Evolutionary conservation across 2,797 vertebrate species (phyloP).

Genomic region (Gymnothorax reevesii): DNA sequence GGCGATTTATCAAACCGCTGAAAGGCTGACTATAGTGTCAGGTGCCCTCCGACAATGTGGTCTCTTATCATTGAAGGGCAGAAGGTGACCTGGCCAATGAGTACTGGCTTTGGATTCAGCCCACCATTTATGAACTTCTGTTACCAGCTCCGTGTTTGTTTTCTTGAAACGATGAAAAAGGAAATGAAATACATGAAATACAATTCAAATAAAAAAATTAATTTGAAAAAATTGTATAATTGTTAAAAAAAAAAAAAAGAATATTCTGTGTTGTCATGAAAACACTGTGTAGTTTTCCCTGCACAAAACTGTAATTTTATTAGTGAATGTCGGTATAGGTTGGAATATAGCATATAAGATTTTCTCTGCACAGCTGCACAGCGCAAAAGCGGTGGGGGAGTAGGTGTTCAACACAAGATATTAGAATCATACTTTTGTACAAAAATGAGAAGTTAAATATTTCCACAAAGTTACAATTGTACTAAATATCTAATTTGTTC

Average conservation of each 20-base stretch:
- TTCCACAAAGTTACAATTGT: background rate
- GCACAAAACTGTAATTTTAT: background rate
- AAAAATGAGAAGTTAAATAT: background rate
- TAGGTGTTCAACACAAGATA: background rate
- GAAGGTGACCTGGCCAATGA: background rate
- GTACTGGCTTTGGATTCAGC: background rate
- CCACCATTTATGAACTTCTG: background rate
- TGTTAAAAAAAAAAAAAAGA: background rate
- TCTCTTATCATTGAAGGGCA: slow-evolving; percentile 4
- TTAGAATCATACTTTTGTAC: no score
- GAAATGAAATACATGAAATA: background rate
- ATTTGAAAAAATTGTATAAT: background rate
- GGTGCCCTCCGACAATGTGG: slow-evolving; percentile 14
- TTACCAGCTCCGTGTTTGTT: background rate
- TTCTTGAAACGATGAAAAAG: background rate
- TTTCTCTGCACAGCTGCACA: background rate
- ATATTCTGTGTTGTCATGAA: no score
- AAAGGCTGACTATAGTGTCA: slow-evolving; percentile 18
- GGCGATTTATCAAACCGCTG: slow-evolving; percentile 33
- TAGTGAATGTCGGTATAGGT: no score
- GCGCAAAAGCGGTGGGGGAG: background rate
- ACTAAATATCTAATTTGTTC: background rate
- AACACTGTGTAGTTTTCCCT: background rate
- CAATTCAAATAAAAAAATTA: background rate
- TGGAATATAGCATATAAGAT: background rate